Base-by-base conservation (phyloP, 2,797 vertebrate genomes). In the Chaetodon trifasciatus region DNA sequence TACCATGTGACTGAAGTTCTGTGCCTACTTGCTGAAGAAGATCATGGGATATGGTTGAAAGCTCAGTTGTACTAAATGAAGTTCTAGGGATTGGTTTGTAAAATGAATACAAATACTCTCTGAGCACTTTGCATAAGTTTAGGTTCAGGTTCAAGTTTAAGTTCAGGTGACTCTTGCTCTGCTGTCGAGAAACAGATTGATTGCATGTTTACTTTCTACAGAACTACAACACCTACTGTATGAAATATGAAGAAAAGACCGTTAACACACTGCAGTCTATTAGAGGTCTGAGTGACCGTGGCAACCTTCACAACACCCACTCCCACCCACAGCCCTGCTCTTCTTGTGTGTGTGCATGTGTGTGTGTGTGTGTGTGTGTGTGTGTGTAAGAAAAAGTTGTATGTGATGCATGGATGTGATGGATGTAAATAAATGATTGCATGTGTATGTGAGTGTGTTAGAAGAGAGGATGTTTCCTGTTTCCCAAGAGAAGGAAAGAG, bases 121-220 rank as follows among this genome's bases (percentile, higher is more conserved):
- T 66, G 1, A 6, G 35, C n/a, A 16, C 19, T 68, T 61, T 53
- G 7, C n/a, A 21, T 47, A 12, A 6, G 23, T 74, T 19, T 67
- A n/a, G 28, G 28, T 28, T 28, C 28, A 28, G 28, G 28, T 28
- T 28, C 28, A 28, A 28, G 28, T 37, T 44, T 16, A 28, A 28
- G 28, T 24, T 9, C 74, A 73, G 56, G 58, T 49, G 73, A 64
- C 65, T 61, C 2, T 5, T 47, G 79, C 75, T 83, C 81, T 87
- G 82, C 63, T 16, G n/a, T n/a, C 23, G 28, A 83, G 70, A 78
- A 87, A 86, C 86, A 86, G 86, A 91, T 80, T 82, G 84, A 79
- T 81, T 46, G 72, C 90, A 90, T 86, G 87, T 76, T 73, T 47
- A 21, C 80, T 13, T 47, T 79, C 65, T 66, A 86, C 69, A 89